These are phyloP conservation scores for Agrotis exclamationis DNA, from an alignment of 2,888 invertebrate genomes.

Conservation along the genomic window DNA sequence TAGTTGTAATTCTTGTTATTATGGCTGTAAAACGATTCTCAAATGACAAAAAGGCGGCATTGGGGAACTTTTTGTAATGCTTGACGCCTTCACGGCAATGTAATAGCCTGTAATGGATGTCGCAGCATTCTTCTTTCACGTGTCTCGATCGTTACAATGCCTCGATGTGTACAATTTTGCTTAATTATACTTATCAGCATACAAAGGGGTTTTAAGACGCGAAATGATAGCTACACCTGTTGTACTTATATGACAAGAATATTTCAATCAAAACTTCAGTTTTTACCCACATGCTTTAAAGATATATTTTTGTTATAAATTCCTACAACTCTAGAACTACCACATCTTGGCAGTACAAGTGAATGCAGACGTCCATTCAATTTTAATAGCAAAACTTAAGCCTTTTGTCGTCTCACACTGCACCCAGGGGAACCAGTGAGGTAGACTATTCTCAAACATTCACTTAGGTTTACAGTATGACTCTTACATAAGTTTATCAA, in stretches of 20 bases:
- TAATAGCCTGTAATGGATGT: conserved; percentile 71
- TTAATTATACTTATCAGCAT: conserved; percentile 58
- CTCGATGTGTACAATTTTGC: conserved; percentile 52
- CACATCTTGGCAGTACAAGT: conserved; percentile 31
- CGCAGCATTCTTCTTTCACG: conserved; percentile 62
- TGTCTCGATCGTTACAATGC: conserved; percentile 40
- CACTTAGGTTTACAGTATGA: not conserved
- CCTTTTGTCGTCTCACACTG: conserved; percentile 22
- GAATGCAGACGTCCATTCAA: conserved; percentile 58
- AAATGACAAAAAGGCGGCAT: conserved; percentile 59
- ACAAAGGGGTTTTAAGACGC: conserved; percentile 22
- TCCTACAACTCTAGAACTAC: not conserved
- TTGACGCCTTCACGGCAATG: conserved; percentile 70
- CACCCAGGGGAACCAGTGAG: conserved; percentile 30
- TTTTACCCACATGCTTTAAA: not conserved
- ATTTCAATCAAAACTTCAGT: not conserved
- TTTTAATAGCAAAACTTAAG: conserved; percentile 53
- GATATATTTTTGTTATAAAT: conserved; percentile 1
- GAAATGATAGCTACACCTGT: conserved; percentile 7
- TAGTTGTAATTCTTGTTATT: conserved; percentile 71
- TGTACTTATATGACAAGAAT: not conserved
- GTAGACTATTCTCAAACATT: conserved; percentile 32
- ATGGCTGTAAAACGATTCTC: conserved; percentile 69
- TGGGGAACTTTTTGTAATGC: conserved; percentile 61
- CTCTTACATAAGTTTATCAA: conserved; percentile 14